Evolutionary conservation across 2,888 invertebrate genomes (phyloP).

Genomic region (Morpho deidamia): DNA sequence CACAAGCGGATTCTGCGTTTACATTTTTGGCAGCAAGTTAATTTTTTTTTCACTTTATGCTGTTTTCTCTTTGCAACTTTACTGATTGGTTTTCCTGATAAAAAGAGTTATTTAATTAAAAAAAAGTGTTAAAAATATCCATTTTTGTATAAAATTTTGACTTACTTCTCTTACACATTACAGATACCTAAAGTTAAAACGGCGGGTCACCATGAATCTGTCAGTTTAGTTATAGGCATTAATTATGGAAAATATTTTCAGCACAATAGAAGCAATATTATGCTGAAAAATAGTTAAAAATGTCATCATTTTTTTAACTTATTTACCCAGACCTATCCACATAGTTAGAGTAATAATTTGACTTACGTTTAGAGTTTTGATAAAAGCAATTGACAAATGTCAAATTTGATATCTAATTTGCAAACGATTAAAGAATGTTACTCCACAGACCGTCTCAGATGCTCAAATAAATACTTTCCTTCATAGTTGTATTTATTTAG

Average conservation of each 20-base stretch:
- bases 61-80: not conserved
- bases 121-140: not conserved
- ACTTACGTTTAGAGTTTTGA: no score
- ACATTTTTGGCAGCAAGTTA: slow-evolving; percentile 23
- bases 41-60: slow-evolving; percentile 16
- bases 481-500: no score
- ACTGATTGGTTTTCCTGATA: not conserved
- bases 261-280: not conserved
- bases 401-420: no score
- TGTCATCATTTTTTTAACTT: no score
- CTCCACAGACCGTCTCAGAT: no score
- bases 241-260: not conserved
- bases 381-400: no score
- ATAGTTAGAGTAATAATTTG: no score
- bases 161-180: not conserved
- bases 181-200: not conserved
- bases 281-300: not conserved
- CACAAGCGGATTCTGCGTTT: slow-evolving; percentile 29
- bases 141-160: not conserved
- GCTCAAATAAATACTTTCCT: no score
- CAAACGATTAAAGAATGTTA: no score
- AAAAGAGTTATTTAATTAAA: not conserved
- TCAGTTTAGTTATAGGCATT: not conserved
- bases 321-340: no score
- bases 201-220: not conserved